Evolutionary conservation across 2,888 invertebrate genomes (phyloP), one percentile per base, ranked within the genome.

Genomic region (Dione juno): DNA sequence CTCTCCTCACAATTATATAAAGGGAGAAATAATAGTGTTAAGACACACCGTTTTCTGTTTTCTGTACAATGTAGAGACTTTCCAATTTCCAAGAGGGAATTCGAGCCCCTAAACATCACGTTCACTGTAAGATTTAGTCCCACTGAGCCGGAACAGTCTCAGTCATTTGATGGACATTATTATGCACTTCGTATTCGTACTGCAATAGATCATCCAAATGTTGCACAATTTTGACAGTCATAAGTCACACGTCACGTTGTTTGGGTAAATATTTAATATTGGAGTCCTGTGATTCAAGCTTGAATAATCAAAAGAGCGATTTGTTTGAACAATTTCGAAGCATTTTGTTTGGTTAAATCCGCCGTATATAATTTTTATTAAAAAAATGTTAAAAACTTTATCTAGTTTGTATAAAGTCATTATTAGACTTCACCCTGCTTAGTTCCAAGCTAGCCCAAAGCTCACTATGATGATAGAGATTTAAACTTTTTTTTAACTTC

Each of bases 221-320:
- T 52, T 52, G 54, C 35, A 35, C 9, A 54, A 54, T n/a, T 54
- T 5, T 35, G n/a, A 37, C 35, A 54, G 35, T 35, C 6, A 37
- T 54, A 1, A 54, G 21, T 52, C 28, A 28, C n/a, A 37, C 14
- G n/a, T 54, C 35, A 35, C 14, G n/a, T 10, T 5, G n/a, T 37
- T 54, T 35, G 37, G 10, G n/a, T 54, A 54, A 54, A 54, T 54
- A 54, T 54, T 54, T 28, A 54, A 16, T 37, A 37, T 50, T 6
- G 1, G 19, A 50, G 50, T 50, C 0, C 19, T 50, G 50, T 9
- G 11, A 50, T 50, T 50, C 6, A 19, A 19, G 0, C 0, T 16
- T 19, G 50, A 11, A 50, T 50, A 11, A 19, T 50, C 19, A 50
- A 50, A 19, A 50, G 3, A 19, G 16, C 19, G 11, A 28, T 28